phyloP scores from a whole-genome alignment of 2,888 invertebrate species.

The Mactromeris polynyma region DNA sequence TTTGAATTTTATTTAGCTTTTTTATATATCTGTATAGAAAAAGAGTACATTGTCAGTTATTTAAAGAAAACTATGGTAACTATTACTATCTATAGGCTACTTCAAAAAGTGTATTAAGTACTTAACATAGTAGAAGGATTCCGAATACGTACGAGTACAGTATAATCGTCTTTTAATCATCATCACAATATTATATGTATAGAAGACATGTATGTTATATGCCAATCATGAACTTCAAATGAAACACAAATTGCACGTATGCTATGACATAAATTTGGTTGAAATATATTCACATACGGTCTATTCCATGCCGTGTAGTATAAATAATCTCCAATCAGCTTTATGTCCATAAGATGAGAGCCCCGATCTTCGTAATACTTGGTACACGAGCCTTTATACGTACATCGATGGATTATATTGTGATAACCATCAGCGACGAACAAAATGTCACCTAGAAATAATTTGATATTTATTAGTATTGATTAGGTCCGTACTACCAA shows the following conservation, averaged over 20 bases:
- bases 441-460: conserved; percentile 35
- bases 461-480: no score
- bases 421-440: conserved; percentile 55
- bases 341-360: conserved; percentile 59
- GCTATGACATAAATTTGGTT: not conserved
- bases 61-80: no score
- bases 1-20: not conserved
- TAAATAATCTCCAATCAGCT: conserved; percentile 53
- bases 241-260: not conserved
- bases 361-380: conserved; percentile 28
- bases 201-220: no score
- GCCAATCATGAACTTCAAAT: no score
- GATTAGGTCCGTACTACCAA: no score
- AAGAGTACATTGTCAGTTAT: no score
- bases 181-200: no score
- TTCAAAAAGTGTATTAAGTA: no score
- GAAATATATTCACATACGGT: conserved; percentile 43
- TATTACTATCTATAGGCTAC: no score
- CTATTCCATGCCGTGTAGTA: conserved; percentile 64
- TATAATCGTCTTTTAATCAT: no score
- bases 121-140: no score
- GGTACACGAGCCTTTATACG: conserved; percentile 39
- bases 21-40: not conserved
- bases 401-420: conserved; percentile 51
- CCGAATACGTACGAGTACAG: no score